Evolutionary conservation across 2,797 vertebrate species (phyloP).

Genomic region (Lithobates sylvaticus): DNA sequence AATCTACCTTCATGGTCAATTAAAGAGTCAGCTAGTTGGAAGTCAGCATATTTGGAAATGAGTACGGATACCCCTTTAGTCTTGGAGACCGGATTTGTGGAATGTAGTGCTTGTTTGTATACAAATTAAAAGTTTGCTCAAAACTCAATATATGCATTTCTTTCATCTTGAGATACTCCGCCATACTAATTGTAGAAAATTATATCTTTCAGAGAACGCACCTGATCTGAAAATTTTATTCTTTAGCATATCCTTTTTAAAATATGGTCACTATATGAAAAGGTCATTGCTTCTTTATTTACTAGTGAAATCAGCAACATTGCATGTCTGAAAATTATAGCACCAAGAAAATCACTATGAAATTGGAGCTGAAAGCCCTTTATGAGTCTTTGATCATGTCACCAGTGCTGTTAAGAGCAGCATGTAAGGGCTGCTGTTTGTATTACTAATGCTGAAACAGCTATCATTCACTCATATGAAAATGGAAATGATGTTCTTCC

Average conservation of each 20-base stretch:
- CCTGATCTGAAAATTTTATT: no score
- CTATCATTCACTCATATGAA: not conserved
- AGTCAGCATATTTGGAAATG: no score
- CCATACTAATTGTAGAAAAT: not conserved
- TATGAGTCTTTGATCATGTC: slow-evolving; percentile 27
- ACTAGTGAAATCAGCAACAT: slow-evolving; percentile 13
- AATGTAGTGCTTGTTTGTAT: no score
- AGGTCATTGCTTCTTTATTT: not conserved
- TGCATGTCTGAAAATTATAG: slow-evolving; percentile 18
- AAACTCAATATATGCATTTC: not conserved
- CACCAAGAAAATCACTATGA: slow-evolving; percentile 21
- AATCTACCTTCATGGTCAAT: no score
- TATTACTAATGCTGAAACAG: not conserved
- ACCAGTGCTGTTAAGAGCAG: not conserved
- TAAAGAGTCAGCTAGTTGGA: no score
- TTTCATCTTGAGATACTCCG: not conserved
- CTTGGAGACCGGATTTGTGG: no score
- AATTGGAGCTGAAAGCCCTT: slow-evolving; percentile 20
- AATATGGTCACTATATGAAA: slow-evolving; percentile 5
- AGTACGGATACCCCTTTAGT: no score
- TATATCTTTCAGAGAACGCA: not conserved
- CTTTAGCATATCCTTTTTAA: not conserved
- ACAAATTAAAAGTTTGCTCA: not conserved
- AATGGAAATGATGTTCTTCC: not conserved
- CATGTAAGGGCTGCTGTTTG: not conserved